Evolutionary conservation across 2,888 invertebrate species (phyloP).

Genomic region (Corbicula japonica): DNA sequence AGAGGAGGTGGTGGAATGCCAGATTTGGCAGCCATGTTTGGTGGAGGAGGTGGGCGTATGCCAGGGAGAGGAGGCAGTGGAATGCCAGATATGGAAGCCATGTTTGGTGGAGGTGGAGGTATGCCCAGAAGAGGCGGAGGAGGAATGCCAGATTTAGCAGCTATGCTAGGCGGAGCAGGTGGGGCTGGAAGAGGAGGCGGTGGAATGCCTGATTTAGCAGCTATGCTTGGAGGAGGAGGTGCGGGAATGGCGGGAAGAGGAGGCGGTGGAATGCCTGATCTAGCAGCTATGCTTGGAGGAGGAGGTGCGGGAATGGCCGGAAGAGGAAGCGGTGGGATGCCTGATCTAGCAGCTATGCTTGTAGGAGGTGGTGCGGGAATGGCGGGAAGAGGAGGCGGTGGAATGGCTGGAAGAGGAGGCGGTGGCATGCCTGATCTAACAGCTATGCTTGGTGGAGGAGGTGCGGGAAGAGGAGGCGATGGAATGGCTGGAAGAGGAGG

Average conservation of each 20-base stretch:
- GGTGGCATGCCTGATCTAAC: not conserved
- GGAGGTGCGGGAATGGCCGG: not conserved
- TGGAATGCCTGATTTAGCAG: conserved; percentile 6
- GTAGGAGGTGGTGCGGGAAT: too few species aligned
- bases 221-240: not conserved
- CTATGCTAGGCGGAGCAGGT: not conserved
- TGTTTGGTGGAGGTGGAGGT: not conserved
- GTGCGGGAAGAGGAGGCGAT: too few species aligned
- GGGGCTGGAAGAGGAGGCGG: not conserved
- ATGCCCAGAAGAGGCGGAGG: not conserved
- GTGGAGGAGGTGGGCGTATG: not conserved
- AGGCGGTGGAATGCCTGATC: not conserved
- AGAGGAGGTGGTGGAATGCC: not conserved
- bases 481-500: conserved; percentile 3
- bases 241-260: not conserved
- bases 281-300: not conserved
- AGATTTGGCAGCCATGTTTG: not conserved
- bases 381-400: conserved; percentile 2
- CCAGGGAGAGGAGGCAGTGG: not conserved
- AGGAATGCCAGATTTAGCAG: conserved; percentile 1
- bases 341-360: not conserved
- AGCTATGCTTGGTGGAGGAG: too few species aligned
- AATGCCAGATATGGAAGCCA: conserved; percentile 1
- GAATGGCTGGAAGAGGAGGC: not conserved
- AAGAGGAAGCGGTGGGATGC: not conserved